These are phyloP conservation scores for Petrolisthes manimaculis DNA, from an alignment of 2,888 invertebrate species.

Conservation along the genomic window DNA sequence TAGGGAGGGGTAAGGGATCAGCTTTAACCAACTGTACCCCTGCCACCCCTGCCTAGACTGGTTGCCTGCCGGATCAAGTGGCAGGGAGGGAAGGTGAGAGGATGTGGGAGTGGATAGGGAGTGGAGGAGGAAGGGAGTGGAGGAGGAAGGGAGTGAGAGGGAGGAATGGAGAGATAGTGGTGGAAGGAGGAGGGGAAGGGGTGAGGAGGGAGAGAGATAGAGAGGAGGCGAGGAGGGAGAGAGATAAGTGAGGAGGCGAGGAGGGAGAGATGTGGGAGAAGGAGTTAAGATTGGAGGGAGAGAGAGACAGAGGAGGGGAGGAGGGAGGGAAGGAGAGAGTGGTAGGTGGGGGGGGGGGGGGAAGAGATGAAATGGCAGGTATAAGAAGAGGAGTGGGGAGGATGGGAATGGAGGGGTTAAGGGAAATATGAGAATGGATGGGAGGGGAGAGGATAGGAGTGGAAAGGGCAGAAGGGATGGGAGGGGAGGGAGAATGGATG, in stretches of 20 bases:
- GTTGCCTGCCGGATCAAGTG: no score
- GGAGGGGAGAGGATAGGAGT: no score
- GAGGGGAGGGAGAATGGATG: not conserved
- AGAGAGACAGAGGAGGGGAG: not conserved
- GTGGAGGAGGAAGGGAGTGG: not conserved
- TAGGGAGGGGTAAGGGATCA: no score
- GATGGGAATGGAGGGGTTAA: not conserved
- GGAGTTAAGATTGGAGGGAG: not conserved
- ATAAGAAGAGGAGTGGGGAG: not conserved
- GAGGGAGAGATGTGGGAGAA: not conserved
- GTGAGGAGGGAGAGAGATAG: not conserved
- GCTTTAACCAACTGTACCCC: no score
- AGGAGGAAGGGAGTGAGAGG: not conserved
- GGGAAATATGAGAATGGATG: no score
- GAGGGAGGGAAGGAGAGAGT: not conserved
- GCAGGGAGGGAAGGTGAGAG: no score
- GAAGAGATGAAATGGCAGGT: not conserved
- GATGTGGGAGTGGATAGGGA: no score
- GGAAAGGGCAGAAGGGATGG: no score
- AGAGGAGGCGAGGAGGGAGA: not conserved
- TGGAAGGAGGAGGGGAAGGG: not conserved
- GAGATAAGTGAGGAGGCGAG: no score
- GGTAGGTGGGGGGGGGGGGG: not conserved
- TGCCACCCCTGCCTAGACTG: no score
- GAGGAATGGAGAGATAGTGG: not conserved